A percentile compares a stretch with the other conserved stretches of the same genome.
Evolutionary conservation across 2,888 invertebrate species (phyloP).

Genomic region (Calliphora vomitoria): DNA sequence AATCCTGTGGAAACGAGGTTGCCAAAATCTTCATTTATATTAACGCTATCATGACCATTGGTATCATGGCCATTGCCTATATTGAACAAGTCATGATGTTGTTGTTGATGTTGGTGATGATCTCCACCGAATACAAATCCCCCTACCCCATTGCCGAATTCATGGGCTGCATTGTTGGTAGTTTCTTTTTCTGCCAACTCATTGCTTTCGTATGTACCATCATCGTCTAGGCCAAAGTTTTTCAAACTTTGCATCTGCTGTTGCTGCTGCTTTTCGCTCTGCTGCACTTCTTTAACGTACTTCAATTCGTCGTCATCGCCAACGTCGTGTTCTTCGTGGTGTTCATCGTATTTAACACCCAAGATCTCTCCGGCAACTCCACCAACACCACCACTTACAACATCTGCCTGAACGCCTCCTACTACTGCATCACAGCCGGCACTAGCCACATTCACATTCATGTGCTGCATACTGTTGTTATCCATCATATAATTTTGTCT

Average conservation of each 20-base stretch:
- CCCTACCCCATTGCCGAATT: slow-evolving; percentile 70
- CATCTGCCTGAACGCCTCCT: slow-evolving; percentile 59
- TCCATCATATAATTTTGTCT: slow-evolving; percentile 78
- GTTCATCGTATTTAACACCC: slow-evolving; percentile 78
- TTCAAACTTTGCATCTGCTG: slow-evolving; percentile 71
- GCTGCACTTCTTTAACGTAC: slow-evolving; percentile 89
- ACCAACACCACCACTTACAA: slow-evolving; percentile 72
- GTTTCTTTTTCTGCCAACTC: slow-evolving; percentile 73
- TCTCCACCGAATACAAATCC: slow-evolving; percentile 58
- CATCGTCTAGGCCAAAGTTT: slow-evolving; percentile 72
- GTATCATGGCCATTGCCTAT: slow-evolving; percentile 76
- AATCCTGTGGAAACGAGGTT: slow-evolving; percentile 27
- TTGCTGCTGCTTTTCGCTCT: slow-evolving; percentile 83
- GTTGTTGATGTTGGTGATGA: slow-evolving; percentile 61
- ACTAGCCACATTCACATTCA: slow-evolving; percentile 77
- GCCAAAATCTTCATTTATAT: slow-evolving; percentile 20
- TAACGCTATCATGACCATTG: slow-evolving; percentile 53
- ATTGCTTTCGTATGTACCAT: slow-evolving; percentile 68
- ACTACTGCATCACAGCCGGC: slow-evolving; percentile 73
- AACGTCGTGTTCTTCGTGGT: slow-evolving; percentile 78
- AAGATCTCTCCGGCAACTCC: slow-evolving; percentile 75
- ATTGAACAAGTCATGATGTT: slow-evolving; percentile 60
- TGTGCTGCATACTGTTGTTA: slow-evolving; percentile 75
- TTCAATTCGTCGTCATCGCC: slow-evolving; percentile 95
- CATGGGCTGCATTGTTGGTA: slow-evolving; percentile 66